Percentiles rank a stretch among this genome's conserved stretches.
Evolutionary conservation across 2,113 vertebrate species (phyloP).

Genomic region (Pycnonotus jocosus): DNA sequence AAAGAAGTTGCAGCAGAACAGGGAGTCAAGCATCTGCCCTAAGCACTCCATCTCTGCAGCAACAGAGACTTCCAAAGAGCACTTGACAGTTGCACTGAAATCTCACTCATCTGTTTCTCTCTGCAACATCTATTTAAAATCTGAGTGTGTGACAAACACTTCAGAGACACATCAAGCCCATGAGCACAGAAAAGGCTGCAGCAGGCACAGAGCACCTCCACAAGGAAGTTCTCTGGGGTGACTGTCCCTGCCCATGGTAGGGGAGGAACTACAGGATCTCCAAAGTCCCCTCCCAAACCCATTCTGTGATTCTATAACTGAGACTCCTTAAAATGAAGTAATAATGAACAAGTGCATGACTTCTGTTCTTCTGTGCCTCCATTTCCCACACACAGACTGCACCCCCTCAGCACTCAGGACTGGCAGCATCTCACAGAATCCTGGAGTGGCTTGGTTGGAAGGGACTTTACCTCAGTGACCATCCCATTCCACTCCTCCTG

Average conservation of each 20-base stretch:
- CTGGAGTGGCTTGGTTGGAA: background rate
- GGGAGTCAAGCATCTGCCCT: background rate
- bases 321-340: background rate
- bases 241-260: background rate
- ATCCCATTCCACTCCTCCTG: background rate
- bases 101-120: background rate
- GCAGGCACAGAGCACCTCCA: background rate
- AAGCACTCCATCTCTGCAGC: background rate
- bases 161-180: background rate
- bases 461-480: background rate
- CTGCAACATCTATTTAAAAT: background rate
- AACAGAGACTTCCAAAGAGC: background rate
- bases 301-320: background rate
- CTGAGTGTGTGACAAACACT: background rate
- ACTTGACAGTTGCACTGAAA: background rate
- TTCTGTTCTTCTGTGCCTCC: background rate
- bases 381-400: background rate
- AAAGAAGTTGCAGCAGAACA: background rate
- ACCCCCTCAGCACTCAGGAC: background rate
- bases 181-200: background rate
- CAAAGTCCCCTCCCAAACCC: background rate
- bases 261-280: too few relatives aligned
- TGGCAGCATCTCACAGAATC: background rate
- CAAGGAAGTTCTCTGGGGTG: background rate
- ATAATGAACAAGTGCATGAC: background rate